phyloP scores from a whole-genome alignment of 2,888 invertebrate species.

The Corbicula japonica region DNA sequence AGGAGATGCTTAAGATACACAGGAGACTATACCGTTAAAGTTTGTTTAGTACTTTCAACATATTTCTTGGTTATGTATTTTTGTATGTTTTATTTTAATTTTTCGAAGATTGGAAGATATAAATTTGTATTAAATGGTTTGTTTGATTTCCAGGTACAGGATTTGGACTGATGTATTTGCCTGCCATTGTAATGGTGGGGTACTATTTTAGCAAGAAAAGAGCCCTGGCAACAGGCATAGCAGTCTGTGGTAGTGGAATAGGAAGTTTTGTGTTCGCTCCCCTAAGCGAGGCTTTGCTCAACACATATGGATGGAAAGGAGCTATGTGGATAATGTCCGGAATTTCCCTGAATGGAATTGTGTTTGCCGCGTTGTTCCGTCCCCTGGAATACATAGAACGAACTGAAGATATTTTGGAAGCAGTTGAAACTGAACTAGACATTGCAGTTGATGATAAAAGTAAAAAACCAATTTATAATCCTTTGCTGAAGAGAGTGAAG shows the following conservation, averaged over 20 bases:
- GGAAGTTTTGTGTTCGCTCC: slow-evolving; percentile 96
- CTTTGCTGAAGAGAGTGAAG: slow-evolving; percentile 5
- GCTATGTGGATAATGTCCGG: slow-evolving; percentile 93
- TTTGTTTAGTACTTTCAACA: no score
- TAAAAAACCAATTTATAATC: slow-evolving; percentile 11
- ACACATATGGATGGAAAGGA: slow-evolving; percentile 91
- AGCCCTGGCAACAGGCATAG: slow-evolving; percentile 97
- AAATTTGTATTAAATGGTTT: no score
- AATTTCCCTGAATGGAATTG: slow-evolving; percentile 91
- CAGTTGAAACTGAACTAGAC: slow-evolving; percentile 9
- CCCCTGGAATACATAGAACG: slow-evolving; percentile 89
- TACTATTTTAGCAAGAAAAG: slow-evolving; percentile 99
- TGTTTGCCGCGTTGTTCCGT: slow-evolving; percentile 93
- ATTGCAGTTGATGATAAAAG: slow-evolving; percentile 8
- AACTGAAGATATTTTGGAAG: slow-evolving; percentile 2
- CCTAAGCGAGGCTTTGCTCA: slow-evolving; percentile 90
- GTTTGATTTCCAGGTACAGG: slow-evolving; percentile 92
- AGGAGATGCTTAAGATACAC: no score
- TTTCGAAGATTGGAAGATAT: no score
- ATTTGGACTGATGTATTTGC: slow-evolving; percentile 97
- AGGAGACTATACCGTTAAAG: no score
- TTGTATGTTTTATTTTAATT: no score
- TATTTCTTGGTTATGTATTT: no score
- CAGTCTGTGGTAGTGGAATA: slow-evolving; percentile 98
- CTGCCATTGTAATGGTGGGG: slow-evolving; percentile 97